Evolutionary conservation across 2,797 vertebrate genomes (phyloP).

Genomic region (Neoniphon sammara): DNA sequence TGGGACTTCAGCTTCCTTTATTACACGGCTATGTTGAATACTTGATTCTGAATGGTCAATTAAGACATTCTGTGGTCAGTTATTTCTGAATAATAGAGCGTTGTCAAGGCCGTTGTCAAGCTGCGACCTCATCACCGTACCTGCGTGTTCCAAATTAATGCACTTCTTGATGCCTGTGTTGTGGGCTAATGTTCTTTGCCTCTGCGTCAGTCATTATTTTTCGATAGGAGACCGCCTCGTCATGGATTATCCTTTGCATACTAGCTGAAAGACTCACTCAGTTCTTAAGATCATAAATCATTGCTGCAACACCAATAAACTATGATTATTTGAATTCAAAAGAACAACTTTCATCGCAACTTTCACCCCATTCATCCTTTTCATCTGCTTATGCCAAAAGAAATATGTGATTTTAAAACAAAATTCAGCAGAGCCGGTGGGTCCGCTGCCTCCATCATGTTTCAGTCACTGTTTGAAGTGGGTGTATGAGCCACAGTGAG

Average conservation of each 20-base stretch:
- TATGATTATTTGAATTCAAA: background rate
- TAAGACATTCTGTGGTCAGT: no score
- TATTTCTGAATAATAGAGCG: no score
- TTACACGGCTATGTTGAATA: no score
- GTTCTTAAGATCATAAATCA: background rate
- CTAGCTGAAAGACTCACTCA: background rate
- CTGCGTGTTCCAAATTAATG: no score
- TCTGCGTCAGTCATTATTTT: no score
- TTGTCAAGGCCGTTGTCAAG: no score
- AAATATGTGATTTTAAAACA: constrained; percentile 14
- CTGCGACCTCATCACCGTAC: no score
- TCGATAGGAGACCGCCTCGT: no score
- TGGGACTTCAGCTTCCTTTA: constrained; percentile 3
- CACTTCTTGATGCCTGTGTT: no score
- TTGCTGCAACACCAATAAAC: background rate
- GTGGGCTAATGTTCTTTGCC: no score
- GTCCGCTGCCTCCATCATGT: constrained; percentile 36
- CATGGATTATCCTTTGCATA: background rate
- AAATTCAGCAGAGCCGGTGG: constrained; percentile 1
- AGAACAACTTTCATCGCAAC: background rate
- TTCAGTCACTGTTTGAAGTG: constrained; percentile 35
- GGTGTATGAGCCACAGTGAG: constrained; percentile 3
- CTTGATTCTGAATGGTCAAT: no score
- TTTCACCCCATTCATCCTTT: background rate
- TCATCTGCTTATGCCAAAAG: background rate